Percentiles rank a stretch among this genome's conserved stretches.
These are phyloP conservation scores for Nycticorax nycticorax DNA, from an alignment of 2,113 vertebrate genomes.

Conservation along the genomic window DNA sequence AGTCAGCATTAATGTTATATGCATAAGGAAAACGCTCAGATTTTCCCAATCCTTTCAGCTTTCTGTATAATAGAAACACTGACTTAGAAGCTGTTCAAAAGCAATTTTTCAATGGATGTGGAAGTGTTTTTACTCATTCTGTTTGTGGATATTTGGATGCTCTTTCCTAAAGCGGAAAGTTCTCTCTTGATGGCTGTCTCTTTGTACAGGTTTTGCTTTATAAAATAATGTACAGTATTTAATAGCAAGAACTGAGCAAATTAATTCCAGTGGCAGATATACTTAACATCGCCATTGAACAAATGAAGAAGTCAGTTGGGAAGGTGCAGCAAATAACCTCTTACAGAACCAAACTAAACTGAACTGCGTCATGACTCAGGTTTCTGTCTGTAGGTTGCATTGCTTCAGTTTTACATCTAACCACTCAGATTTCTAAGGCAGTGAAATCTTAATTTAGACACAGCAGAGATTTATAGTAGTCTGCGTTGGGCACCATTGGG, in stretches of 20 bases:
- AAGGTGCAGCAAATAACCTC: conserved; percentile 38
- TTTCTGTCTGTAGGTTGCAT: conserved; percentile 1
- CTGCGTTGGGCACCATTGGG: not conserved
- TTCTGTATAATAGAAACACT: not conserved
- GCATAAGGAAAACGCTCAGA: not conserved
- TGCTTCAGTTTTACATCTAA: conserved; percentile 22
- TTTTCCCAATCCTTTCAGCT: not conserved
- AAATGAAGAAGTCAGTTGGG: not conserved
- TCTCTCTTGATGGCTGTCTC: not conserved
- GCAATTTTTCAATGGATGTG: not conserved
- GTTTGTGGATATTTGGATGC: not conserved
- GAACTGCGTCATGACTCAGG: not conserved
- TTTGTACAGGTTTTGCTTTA: conserved; percentile 17
- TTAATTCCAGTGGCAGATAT: not conserved
- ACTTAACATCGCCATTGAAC: not conserved
- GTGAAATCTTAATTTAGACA: not conserved
- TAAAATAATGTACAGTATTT: not conserved
- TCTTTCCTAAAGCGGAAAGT: not conserved
- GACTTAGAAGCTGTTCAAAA: not conserved
- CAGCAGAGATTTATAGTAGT: not conserved
- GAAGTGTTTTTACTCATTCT: not conserved
- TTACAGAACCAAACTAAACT: conserved; percentile 19
- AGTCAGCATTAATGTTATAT: not conserved
- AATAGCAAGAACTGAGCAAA: not conserved
- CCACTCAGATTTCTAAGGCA: not conserved